phyloP scores from a whole-genome alignment of 1,140 invertebrate genomes.

The Drosophila micromelanica region DNA sequence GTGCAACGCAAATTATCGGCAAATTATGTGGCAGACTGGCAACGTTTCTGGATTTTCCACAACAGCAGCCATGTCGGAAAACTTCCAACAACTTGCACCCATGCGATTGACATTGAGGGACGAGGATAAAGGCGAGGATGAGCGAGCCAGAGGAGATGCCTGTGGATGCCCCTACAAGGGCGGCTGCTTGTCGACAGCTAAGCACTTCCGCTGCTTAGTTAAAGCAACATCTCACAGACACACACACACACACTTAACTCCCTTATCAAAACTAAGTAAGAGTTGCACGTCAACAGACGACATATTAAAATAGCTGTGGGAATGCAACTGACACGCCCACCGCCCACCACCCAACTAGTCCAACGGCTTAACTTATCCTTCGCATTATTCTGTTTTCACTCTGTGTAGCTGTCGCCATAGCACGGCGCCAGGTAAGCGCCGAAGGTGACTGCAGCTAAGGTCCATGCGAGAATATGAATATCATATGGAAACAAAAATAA shows the following conservation, averaged over 20 bases:
- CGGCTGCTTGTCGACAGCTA: constrained; percentile 16
- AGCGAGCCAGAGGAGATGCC: constrained; percentile 5
- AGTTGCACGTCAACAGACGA: constrained; percentile 19
- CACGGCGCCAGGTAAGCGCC: constrained; percentile 26
- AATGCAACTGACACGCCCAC: constrained; percentile 25
- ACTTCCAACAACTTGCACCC: constrained; percentile 24
- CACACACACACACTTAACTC: constrained; percentile 17
- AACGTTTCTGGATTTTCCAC: constrained; percentile 59
- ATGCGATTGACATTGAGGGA: constrained; percentile 48
- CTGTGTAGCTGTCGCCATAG: constrained; percentile 21
- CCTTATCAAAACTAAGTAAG: constrained; percentile 45
- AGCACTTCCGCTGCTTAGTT: constrained; percentile 52
- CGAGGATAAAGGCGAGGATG: not conserved
- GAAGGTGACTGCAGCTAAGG: constrained; percentile 12
- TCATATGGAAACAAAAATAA: constrained; percentile 35
- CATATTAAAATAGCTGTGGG: constrained; percentile 44
- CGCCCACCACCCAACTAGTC: constrained; percentile 1
- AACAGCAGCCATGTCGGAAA: constrained; percentile 52
- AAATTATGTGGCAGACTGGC: constrained; percentile 65
- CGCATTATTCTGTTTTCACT: constrained; percentile 9
- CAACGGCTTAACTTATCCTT: constrained; percentile 16
- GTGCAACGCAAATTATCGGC: constrained; percentile 49
- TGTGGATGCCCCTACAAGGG: not conserved
- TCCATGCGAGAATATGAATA: constrained; percentile 28
- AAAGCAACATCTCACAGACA: constrained; percentile 20